Percentiles rank a stretch among this genome's conserved stretches.
phyloP scores from a whole-genome alignment of 2,797 vertebrate genomes.

The Phylloscopus collybita region DNA sequence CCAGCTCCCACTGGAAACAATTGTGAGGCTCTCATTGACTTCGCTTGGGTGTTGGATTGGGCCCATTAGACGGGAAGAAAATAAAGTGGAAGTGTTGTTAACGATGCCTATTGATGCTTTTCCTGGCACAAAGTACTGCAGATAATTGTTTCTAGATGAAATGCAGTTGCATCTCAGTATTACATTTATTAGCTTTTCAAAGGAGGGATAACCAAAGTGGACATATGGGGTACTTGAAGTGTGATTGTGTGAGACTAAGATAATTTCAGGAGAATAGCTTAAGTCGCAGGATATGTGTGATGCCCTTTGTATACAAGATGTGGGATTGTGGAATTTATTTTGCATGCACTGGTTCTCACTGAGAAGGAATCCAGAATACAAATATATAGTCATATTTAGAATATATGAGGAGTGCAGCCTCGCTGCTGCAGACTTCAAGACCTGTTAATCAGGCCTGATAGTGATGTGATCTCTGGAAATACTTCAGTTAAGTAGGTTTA shows the following conservation, averaged over 20 bases:
- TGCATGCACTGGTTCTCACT: slow-evolving; percentile 25
- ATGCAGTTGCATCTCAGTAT: slow-evolving; percentile 53
- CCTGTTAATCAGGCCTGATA: slow-evolving; percentile 13
- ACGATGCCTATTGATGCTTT: slow-evolving; percentile 32
- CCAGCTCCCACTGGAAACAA: not conserved
- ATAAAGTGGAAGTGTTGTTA: slow-evolving; percentile 45
- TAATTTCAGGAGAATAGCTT: slow-evolving; percentile 68
- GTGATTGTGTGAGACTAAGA: slow-evolving; percentile 74
- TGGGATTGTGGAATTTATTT: slow-evolving; percentile 59
- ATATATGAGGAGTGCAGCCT: not conserved
- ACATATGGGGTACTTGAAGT: slow-evolving; percentile 74
- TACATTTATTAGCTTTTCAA: slow-evolving; percentile 68
- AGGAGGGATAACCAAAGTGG: slow-evolving; percentile 70
- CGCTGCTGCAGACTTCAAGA: not conserved
- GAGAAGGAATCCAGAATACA: slow-evolving; percentile 47
- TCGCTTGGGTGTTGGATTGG: not conserved
- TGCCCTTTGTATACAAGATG: slow-evolving; percentile 61
- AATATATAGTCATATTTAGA: slow-evolving; percentile 26
- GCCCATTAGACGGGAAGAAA: slow-evolving; percentile 4
- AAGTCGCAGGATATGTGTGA: slow-evolving; percentile 57
- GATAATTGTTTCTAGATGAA: slow-evolving; percentile 55
- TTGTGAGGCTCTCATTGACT: not conserved
- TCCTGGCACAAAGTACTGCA: slow-evolving; percentile 40
- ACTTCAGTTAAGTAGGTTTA: slow-evolving; percentile 46
- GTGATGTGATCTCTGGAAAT: slow-evolving; percentile 55